phyloP scores from a whole-genome alignment of 2,888 invertebrate species.

The Chaetoderma sp. region DNA sequence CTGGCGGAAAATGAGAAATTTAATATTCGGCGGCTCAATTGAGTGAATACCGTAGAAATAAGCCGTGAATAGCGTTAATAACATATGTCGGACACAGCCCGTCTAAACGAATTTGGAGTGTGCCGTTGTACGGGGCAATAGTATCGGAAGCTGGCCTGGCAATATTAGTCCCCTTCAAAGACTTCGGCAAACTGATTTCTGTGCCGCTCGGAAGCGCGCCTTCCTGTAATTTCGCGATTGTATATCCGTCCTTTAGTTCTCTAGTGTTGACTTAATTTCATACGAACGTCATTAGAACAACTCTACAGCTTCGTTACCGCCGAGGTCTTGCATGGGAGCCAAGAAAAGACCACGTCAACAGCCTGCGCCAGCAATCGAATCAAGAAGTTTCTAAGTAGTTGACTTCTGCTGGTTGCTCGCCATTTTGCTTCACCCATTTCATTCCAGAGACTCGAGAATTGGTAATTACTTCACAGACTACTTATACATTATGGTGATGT shows the following conservation, averaged over 20 bases:
- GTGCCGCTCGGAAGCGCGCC: conserved; percentile 5
- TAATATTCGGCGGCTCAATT: conserved; percentile 4
- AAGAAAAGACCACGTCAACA: too few relatives aligned
- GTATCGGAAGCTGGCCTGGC: conserved; percentile 6
- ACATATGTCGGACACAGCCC: neutral
- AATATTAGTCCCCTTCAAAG: conserved; percentile 14
- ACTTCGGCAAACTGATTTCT: conserved; percentile 5
- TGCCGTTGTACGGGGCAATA: neutral
- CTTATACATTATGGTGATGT: too few relatives aligned
- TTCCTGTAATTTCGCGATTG: conserved; percentile 14
- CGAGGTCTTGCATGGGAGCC: too few relatives aligned
- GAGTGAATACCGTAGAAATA: neutral
- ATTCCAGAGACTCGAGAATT: too few relatives aligned
- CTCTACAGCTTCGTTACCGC: too few relatives aligned
- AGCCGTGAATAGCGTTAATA: neutral
- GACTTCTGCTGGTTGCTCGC: too few relatives aligned
- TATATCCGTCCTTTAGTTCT: conserved; percentile 11
- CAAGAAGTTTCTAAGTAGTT: too few relatives aligned
- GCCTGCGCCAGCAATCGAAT: too few relatives aligned
- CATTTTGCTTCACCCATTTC: too few relatives aligned
- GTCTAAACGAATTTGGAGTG: conserved; percentile 4
- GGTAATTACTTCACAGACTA: too few relatives aligned
- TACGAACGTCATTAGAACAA: conserved; percentile 8
- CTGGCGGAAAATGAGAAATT: conserved; percentile 10
- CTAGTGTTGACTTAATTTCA: conserved; percentile 12